Conservation (phyloP, 2,888 invertebrate species). For the Megastigmus dorsalis region DNA sequence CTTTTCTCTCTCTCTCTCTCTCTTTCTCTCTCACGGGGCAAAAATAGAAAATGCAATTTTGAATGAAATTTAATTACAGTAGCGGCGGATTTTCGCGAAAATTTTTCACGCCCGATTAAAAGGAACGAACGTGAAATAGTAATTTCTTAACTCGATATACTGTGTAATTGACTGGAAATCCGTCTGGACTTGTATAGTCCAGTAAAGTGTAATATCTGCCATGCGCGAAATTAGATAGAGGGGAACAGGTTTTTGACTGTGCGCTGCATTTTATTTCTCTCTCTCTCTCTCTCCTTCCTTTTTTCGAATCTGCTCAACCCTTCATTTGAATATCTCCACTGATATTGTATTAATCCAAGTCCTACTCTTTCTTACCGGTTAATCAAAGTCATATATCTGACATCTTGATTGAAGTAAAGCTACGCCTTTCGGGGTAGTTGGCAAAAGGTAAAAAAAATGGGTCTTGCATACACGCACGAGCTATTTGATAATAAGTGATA, state of each 20-base stretch:
- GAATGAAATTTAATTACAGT: neutral
- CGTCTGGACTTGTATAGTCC: neutral
- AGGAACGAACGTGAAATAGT: conserved; percentile 16
- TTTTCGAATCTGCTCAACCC: neutral
- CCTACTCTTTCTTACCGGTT: too few relatives aligned
- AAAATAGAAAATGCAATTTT: neutral
- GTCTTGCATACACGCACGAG: too few relatives aligned
- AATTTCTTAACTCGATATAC: conserved; percentile 30
- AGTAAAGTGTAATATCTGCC: conserved; percentile 27
- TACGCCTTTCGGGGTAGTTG: too few relatives aligned
- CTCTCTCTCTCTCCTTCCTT: too few relatives aligned
- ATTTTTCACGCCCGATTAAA: conserved; percentile 10
- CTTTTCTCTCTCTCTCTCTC: too few relatives aligned
- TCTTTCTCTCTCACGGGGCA: neutral
- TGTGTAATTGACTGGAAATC: conserved; percentile 34
- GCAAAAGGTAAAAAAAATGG: neutral
- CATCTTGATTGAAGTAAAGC: too few relatives aligned
- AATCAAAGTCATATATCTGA: too few relatives aligned
- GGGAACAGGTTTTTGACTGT: conserved; percentile 24
- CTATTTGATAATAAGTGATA: too few relatives aligned
- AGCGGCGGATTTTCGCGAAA: neutral
- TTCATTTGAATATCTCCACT: conserved; percentile 14
- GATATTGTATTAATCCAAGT: too few relatives aligned
- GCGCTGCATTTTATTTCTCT: conserved; percentile 1
- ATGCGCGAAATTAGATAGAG: conserved; percentile 17